Conservation (phyloP, 2,888 invertebrate species). For the Steinernema hermaphroditum region DNA sequence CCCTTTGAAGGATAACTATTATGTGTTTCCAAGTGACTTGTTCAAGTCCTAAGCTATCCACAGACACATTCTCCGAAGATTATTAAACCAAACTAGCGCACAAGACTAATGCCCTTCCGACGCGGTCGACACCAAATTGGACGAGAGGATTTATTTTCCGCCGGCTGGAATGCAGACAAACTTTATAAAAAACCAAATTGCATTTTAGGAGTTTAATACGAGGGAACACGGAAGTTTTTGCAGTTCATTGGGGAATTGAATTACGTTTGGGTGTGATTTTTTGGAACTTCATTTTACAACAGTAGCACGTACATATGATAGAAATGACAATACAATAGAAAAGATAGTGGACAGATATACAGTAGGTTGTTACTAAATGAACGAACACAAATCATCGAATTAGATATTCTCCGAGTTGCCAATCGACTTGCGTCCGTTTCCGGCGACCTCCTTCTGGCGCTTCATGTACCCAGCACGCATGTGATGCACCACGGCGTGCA, state of each 20-base stretch:
- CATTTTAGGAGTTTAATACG: background rate
- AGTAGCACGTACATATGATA: background rate
- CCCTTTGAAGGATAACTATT: too few relatives aligned
- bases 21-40: too few relatives aligned
- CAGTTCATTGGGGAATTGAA: background rate
- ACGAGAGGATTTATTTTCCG: too few relatives aligned
- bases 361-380: background rate
- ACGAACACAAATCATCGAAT: background rate
- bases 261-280: background rate
- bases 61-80: too few relatives aligned
- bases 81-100: too few relatives aligned
- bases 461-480: slow-evolving; percentile 51
- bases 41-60: too few relatives aligned
- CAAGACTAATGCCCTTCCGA: too few relatives aligned
- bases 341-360: background rate
- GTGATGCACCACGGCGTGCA: slow-evolving; percentile 45
- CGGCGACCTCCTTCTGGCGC: slow-evolving; percentile 39
- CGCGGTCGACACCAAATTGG: too few relatives aligned
- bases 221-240: background rate
- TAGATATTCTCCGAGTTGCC: slow-evolving; percentile 11
- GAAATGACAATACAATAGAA: background rate
- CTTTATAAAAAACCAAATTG: too few relatives aligned
- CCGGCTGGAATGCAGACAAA: too few relatives aligned
- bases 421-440: slow-evolving; percentile 17
- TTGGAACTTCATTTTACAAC: background rate